Evolutionary conservation across 2,888 invertebrate species (phyloP).

Genomic region (Cryptocheilus praepositus): DNA sequence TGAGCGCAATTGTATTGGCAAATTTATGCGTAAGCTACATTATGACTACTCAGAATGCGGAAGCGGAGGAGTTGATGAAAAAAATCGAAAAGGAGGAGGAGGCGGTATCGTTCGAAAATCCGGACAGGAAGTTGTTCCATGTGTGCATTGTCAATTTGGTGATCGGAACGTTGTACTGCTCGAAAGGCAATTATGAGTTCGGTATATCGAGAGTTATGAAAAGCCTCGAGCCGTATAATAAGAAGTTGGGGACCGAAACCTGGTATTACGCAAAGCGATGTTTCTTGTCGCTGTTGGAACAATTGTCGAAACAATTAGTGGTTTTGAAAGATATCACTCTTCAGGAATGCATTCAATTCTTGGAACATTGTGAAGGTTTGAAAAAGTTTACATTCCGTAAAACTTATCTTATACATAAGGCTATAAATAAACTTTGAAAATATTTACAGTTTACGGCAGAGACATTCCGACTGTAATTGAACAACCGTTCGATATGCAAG

Average conservation of each 20-base stretch:
- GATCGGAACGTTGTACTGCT: slow-evolving; percentile 98
- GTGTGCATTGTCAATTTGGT: slow-evolving; percentile 99
- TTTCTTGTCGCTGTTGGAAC: slow-evolving; percentile 94
- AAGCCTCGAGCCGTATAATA: slow-evolving; percentile 94
- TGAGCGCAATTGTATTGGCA: slow-evolving; percentile 98
- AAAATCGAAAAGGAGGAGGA: slow-evolving; percentile 99
- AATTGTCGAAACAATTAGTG: slow-evolving; percentile 92
- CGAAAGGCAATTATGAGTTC: slow-evolving; percentile 99
- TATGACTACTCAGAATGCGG: slow-evolving; percentile 99
- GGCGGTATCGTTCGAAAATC: slow-evolving; percentile 91
- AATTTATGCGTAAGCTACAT: slow-evolving; percentile 99
- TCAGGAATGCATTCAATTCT: slow-evolving; percentile 90
- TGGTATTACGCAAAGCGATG: slow-evolving; percentile 99
- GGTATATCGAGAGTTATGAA: slow-evolving; percentile 98
- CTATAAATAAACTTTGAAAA: background rate
- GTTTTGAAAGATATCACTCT: slow-evolving; percentile 90
- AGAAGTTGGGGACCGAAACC: slow-evolving; percentile 97
- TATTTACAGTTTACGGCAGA: slow-evolving; percentile 84
- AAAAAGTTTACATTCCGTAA: too few relatives aligned
- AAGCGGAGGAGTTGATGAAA: slow-evolving; percentile 98
- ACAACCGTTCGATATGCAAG: slow-evolving; percentile 85
- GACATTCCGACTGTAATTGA: slow-evolving; percentile 90
- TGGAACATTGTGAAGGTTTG: slow-evolving; percentile 90
- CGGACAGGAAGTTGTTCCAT: slow-evolving; percentile 95
- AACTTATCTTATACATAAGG: background rate